These are phyloP conservation scores for Lepidochrysops patricia DNA, from an alignment of 2,888 invertebrate species.

Conservation along the genomic window DNA sequence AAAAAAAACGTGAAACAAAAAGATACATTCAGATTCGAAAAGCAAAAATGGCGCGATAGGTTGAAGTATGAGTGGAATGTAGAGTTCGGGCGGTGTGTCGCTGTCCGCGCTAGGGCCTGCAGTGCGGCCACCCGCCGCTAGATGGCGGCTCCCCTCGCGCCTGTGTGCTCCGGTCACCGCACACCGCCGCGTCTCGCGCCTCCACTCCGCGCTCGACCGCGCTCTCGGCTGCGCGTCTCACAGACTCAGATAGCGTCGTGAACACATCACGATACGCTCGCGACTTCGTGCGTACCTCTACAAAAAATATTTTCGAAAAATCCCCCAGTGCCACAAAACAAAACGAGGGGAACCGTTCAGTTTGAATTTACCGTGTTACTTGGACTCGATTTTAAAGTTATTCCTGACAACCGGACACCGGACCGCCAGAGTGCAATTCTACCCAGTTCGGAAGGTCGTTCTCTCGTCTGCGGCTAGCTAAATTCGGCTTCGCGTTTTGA, in stretches of 20 bases:
- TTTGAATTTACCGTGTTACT: slow-evolving; percentile 25
- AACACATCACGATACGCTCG: slow-evolving; percentile 52
- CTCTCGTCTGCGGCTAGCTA: slow-evolving; percentile 61
- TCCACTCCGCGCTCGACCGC: slow-evolving; percentile 71
- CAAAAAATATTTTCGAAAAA: slow-evolving; percentile 28
- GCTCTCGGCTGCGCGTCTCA: slow-evolving; percentile 64
- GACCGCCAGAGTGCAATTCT: slow-evolving; percentile 22
- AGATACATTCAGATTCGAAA: too few relatives aligned
- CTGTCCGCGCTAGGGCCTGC: slow-evolving; percentile 28
- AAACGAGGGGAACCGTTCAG: slow-evolving; percentile 15
- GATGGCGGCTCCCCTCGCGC: slow-evolving; percentile 54
- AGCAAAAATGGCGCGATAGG: background rate
- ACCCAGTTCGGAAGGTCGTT: slow-evolving; percentile 27
- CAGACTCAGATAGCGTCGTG: slow-evolving; percentile 38
- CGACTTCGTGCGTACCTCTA: slow-evolving; percentile 42
- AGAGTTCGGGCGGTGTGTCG: slow-evolving; percentile 39
- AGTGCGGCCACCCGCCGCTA: slow-evolving; percentile 54
- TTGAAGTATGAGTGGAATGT: background rate
- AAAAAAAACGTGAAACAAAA: too few relatives aligned
- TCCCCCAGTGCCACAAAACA: slow-evolving; percentile 19
- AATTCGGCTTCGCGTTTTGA: slow-evolving; percentile 70
- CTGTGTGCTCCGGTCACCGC: slow-evolving; percentile 54
- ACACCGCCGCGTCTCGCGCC: slow-evolving; percentile 48
- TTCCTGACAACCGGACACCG: slow-evolving; percentile 20
- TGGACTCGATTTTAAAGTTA: slow-evolving; percentile 25